Base-by-base conservation (phyloP, 2,888 invertebrate species). In the Globia sparganii region DNA sequence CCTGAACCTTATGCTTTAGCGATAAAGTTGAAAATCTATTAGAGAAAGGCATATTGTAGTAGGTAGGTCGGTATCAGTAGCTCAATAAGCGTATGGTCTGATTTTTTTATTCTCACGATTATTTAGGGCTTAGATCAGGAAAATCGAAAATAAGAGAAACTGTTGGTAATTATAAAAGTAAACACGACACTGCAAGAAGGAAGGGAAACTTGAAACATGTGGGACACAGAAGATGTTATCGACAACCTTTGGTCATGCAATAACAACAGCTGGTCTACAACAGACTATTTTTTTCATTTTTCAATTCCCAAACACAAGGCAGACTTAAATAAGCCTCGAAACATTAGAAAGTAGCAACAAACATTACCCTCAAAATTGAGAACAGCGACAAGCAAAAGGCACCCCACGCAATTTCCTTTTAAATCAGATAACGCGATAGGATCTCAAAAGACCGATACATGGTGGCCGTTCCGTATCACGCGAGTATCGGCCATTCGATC, bases 401-500 rank as follows among this genome's bases (percentile, higher is more conserved):
- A 66, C 66, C 66, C 68, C 53, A 59, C n/a, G 66, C 72, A 72
- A 68, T 77, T 77, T 68, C 59, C 61, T 13, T 76, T 72, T 74
- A 37, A 74, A 84, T 84, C 71, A 75, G 85, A 84, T 81, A 78
- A 62, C 31, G n/a, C 28, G 73, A 81, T 70, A 81, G 56, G 34
- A 84, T 75, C 81, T 75, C n/a, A 76, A 68, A 56, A 40, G 68
- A 40, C 56, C 66, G 77, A 84, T 75, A 84, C 84, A 77, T 70
- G 83, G 75, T 75, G 77, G 74, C 53, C 72, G 81, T 81, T 72
- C 70, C 69, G 69, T 81, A 77, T 81, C 75, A 69, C 31, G 69
- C 4, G 76, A 62, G 80, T 83, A 84, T 84, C 83, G 74, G 77
- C 69, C 75, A 90, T 86, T 84, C 85, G 89, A 90, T 89, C 87